Evolutionary conservation across 2,888 invertebrate species (phyloP).

Genomic region (Endotricha flammealis): DNA sequence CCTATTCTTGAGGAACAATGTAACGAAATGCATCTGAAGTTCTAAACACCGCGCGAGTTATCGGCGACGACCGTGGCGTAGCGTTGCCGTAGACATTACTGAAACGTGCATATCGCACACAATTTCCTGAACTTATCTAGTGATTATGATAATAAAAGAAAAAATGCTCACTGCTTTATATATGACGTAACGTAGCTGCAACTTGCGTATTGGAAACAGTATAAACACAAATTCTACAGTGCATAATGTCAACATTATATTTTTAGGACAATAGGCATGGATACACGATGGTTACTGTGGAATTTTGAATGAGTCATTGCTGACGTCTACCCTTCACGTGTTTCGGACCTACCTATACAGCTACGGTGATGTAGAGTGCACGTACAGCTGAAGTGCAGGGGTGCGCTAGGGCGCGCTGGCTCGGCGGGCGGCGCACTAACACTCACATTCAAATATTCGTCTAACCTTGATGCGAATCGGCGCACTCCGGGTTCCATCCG

Average conservation of each 20-base stretch:
- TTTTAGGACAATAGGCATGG: conserved; percentile 10
- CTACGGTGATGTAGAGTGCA: conserved; percentile 45
- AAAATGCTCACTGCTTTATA: background rate
- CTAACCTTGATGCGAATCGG: conserved; percentile 78
- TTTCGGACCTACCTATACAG: conserved; percentile 60
- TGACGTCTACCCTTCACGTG: conserved; percentile 48
- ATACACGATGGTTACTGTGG: conserved; percentile 25
- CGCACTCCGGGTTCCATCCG: conserved; percentile 77
- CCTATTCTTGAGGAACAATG: background rate
- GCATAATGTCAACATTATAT: conserved; percentile 1
- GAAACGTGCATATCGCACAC: background rate
- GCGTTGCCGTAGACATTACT: background rate
- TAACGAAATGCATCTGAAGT: background rate
- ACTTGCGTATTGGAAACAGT: background rate
- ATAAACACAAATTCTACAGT: background rate
- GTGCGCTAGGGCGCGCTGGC: conserved; percentile 51
- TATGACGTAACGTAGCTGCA: background rate
- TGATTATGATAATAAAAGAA: background rate
- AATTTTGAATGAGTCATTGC: conserved; percentile 53
- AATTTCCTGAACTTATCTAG: conserved; percentile 2
- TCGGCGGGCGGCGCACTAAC: conserved; percentile 62
- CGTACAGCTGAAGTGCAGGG: conserved; percentile 55
- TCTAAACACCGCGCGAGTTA: background rate
- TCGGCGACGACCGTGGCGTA: background rate
- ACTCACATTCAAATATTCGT: conserved; percentile 75